These are phyloP conservation scores for Etheostoma perlongum DNA, from an alignment of 2,797 vertebrate genomes.

Conservation along the genomic window DNA sequence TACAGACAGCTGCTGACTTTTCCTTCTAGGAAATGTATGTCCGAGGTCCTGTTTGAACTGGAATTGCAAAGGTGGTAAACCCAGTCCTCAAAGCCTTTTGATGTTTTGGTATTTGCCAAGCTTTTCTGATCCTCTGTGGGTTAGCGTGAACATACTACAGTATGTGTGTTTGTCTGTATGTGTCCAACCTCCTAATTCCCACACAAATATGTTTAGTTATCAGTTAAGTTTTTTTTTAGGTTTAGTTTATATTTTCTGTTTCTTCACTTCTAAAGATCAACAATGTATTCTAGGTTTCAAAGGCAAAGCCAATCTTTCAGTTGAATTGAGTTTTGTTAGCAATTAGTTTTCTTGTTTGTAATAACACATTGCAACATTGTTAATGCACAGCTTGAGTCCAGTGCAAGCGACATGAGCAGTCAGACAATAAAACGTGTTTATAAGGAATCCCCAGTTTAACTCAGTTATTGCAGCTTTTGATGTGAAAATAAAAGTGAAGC, in stretches of 20 bases:
- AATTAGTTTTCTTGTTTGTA: neutral
- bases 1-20: slow-evolving; percentile 41
- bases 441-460: neutral
- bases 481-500: neutral
- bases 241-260: neutral
- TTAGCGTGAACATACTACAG: no score
- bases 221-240: neutral
- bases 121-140: slow-evolving; percentile 1
- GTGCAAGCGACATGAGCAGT: neutral
- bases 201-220: neutral
- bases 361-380: neutral
- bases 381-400: neutral
- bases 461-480: neutral
- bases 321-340: neutral
- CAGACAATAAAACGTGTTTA: neutral
- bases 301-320: neutral
- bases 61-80: slow-evolving; percentile 47
- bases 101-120: neutral
- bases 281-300: neutral
- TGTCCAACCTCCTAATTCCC: neutral
- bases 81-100: slow-evolving; percentile 31
- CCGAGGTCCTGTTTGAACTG: slow-evolving; percentile 32
- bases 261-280: neutral
- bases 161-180: no score
- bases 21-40: slow-evolving; percentile 30